These are phyloP conservation scores for Thalassoma bifasciatum DNA, from an alignment of 2,113 vertebrate species.

Conservation along the genomic window DNA sequence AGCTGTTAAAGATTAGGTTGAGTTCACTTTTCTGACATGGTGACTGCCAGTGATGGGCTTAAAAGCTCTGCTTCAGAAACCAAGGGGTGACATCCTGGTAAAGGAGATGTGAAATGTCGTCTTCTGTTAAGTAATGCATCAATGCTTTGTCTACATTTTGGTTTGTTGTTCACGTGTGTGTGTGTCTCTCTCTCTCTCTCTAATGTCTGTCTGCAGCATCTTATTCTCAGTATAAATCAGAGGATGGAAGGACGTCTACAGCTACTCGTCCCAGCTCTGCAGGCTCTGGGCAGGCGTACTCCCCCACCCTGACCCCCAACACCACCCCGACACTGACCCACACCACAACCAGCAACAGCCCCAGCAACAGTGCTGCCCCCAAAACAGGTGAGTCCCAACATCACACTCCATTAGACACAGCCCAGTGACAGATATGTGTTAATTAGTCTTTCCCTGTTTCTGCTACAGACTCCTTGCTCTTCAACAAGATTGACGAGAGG, in stretches of 20 bases:
- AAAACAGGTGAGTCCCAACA: conserved; percentile 82
- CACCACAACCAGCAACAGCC: conserved; percentile 67
- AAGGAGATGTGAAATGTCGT: too few relatives aligned
- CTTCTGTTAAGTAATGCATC: too few relatives aligned
- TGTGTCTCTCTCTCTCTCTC: background rate
- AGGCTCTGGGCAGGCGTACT: conserved; percentile 81
- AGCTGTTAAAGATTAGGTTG: too few relatives aligned
- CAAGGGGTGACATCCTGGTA: too few relatives aligned
- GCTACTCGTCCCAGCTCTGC: conserved; percentile 71
- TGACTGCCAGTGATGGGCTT: too few relatives aligned
- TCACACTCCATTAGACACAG: too few relatives aligned
- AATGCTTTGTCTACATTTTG: background rate
- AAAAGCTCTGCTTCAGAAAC: too few relatives aligned
- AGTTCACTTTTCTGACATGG: too few relatives aligned
- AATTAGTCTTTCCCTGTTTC: conserved; percentile 19
- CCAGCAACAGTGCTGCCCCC: conserved; percentile 60
- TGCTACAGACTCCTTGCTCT: conserved; percentile 85
- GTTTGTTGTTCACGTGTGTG: background rate
- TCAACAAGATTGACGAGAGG: conserved; percentile 93
- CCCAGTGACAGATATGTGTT: background rate
- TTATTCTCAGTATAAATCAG: conserved; percentile 81
- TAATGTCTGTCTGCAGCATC: conserved; percentile 73
- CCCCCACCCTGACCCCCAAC: conserved; percentile 59
- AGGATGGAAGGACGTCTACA: conserved; percentile 85
- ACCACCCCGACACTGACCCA: conserved; percentile 44